Evolutionary conservation across 2,797 vertebrate genomes (phyloP).

Genomic region (Sciurus carolinensis): DNA sequence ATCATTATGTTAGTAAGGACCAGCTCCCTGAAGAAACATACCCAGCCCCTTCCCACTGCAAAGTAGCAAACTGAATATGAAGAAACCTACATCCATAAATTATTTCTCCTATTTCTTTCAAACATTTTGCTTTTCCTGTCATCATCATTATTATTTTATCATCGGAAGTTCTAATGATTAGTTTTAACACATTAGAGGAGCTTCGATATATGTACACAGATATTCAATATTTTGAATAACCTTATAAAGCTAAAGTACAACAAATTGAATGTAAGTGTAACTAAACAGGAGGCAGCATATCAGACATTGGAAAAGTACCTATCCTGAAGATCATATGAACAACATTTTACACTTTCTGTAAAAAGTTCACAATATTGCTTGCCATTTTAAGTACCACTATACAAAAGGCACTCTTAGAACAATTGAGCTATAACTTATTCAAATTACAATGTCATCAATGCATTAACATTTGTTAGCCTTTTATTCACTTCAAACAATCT

Average conservation of each 20-base stretch:
- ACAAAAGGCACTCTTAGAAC: conserved; percentile 17
- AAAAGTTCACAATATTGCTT: conserved; percentile 53
- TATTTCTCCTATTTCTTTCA: background rate
- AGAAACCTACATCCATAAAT: background rate
- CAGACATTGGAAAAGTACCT: background rate
- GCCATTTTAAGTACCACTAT: background rate
- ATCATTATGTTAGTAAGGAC: background rate
- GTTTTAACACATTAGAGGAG: conserved; percentile 3
- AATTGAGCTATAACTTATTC: background rate
- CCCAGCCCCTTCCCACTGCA: background rate
- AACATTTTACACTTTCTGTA: background rate
- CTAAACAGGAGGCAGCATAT: background rate
- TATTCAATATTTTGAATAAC: conserved; percentile 48
- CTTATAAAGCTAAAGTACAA: background rate
- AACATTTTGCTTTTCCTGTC: background rate
- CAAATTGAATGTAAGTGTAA: conserved; percentile 18
- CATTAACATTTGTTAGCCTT: conserved; percentile 11
- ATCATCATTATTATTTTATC: background rate
- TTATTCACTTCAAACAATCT: conserved; percentile 50
- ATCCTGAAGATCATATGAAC: background rate
- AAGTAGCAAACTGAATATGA: background rate
- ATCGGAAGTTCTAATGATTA: background rate
- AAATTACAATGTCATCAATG: conserved; percentile 37
- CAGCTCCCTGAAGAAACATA: background rate
- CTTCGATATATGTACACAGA: background rate